Evolutionary conservation across 2,113 vertebrate species (phyloP), one percentile per base, ranked within the genome.

Genomic region (Petroica traversi): DNA sequence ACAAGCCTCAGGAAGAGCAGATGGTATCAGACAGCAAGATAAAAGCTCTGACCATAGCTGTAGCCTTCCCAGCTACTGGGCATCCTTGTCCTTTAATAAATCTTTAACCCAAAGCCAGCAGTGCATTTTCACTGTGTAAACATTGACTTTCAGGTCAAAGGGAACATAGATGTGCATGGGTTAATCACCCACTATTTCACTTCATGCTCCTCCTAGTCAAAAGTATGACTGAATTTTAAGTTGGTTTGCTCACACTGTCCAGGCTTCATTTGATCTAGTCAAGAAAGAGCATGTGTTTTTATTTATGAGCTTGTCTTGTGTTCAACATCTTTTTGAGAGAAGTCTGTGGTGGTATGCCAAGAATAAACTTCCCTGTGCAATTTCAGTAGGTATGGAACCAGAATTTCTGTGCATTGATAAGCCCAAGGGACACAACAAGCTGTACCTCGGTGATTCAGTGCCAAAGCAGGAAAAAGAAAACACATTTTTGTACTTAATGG

Each of bases 31-130:
- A 61, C 20, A 67, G 62, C 58, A 74, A 88, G 71, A 80, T 77
- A 74, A 79, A 88, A 85, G 20, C 43, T 57, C 41, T 43, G 74
- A 85, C 26, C 2, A 1, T 5, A 73, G 51, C 51, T 3, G 0
- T 28, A 71, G 78, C n/a, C 43, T 75, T 75, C 81, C 66, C 45
- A 94, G 71, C 51, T 48, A 73, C 31, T 25, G 31, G 57, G 48
- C 38, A 63, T 24, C 71, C 46, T 85, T 48, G 59, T 45, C 78
- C 75, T 71, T 77, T 88, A 38, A 93, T 81, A 73, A 93, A 96
- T 92, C 75, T 96, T 96, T 96, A 96, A 96, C 85, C 76, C 55
- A 88, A 57, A 86, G 48, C 28, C 82, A 88, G 72, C 48, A 66
- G 51, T 14, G 28, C 23, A 57, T 90, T 92, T 90, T 43, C 55